Evolutionary conservation across 2,113 vertebrate species (phyloP).

Genomic region (Neopipo cinnamomea): DNA sequence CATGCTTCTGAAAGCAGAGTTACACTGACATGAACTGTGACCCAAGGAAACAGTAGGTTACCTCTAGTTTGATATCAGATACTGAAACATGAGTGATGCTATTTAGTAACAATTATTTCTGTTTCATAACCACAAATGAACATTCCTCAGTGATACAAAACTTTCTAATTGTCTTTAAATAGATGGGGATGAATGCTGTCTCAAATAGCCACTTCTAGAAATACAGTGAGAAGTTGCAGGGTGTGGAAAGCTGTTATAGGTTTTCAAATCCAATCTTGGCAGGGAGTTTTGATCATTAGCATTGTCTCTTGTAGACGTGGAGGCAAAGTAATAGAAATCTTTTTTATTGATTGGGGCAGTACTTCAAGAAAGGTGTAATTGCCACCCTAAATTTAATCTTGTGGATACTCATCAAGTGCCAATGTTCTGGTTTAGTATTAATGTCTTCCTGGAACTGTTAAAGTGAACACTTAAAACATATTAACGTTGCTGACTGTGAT

Average conservation of each 20-base stretch:
- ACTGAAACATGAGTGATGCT: background rate
- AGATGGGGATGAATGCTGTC: background rate
- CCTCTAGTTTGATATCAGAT: background rate
- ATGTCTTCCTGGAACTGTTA: conserved; percentile 52
- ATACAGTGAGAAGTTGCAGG: background rate
- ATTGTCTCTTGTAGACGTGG: conserved; percentile 1
- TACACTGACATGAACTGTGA: background rate
- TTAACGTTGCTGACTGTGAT: background rate
- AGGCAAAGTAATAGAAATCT: conserved; percentile 56
- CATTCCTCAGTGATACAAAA: background rate
- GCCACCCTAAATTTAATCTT: conserved; percentile 59
- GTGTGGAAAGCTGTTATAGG: background rate
- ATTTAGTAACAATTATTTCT: background rate
- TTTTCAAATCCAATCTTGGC: conserved; percentile 47
- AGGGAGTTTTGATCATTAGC: conserved; percentile 39
- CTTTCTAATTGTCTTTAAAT: background rate
- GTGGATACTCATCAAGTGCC: conserved; percentile 26
- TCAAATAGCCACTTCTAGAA: background rate
- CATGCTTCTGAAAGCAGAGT: background rate
- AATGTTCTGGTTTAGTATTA: conserved; percentile 30
- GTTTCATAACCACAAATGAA: background rate
- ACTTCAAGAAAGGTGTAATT: conserved; percentile 56
- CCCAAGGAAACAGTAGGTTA: background rate
- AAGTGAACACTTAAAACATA: background rate
- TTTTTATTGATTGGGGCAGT: conserved; percentile 51